A percentile compares a stretch with the other conserved stretches of the same genome.
Evolutionary conservation across 2,113 vertebrate species (phyloP).

Genomic region (Theristicus caerulescens): DNA sequence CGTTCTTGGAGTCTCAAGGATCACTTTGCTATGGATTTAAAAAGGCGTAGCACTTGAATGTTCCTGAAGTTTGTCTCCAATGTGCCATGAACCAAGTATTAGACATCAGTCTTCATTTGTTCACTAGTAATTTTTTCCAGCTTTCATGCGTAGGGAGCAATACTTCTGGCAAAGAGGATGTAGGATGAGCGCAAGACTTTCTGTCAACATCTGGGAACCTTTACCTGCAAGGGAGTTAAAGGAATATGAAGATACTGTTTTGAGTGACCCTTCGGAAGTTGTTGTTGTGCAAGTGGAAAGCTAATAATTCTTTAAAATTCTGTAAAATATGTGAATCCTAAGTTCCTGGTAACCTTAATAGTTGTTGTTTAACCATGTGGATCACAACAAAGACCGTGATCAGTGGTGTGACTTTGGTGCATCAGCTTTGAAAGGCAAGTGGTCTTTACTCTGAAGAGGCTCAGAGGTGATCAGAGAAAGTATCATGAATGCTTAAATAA

Average conservation of each 20-base stretch:
- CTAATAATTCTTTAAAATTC: not conserved
- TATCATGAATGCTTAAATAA: not conserved
- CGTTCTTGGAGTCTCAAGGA: not conserved
- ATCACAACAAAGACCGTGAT: not conserved
- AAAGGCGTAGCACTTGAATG: not conserved
- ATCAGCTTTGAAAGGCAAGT: not conserved
- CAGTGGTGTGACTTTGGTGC: not conserved
- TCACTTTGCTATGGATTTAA: not conserved
- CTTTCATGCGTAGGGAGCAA: not conserved
- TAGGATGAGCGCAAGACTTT: not conserved
- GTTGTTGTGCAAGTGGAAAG: not conserved
- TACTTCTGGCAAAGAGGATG: not conserved
- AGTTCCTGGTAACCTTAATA: not conserved
- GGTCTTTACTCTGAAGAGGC: not conserved
- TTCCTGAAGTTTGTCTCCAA: not conserved
- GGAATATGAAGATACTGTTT: not conserved
- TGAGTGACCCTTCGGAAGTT: not conserved
- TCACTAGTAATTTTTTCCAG: not conserved
- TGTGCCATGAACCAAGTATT: not conserved
- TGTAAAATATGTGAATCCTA: not conserved
- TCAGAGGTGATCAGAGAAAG: not conserved
- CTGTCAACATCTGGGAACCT: not conserved
- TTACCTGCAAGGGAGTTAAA: not conserved
- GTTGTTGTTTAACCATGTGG: not conserved
- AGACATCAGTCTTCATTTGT: not conserved